Evolutionary conservation across 2,888 invertebrate species (phyloP), one percentile per base, ranked within the genome.

Genomic region (Cantharis nigra): DNA sequence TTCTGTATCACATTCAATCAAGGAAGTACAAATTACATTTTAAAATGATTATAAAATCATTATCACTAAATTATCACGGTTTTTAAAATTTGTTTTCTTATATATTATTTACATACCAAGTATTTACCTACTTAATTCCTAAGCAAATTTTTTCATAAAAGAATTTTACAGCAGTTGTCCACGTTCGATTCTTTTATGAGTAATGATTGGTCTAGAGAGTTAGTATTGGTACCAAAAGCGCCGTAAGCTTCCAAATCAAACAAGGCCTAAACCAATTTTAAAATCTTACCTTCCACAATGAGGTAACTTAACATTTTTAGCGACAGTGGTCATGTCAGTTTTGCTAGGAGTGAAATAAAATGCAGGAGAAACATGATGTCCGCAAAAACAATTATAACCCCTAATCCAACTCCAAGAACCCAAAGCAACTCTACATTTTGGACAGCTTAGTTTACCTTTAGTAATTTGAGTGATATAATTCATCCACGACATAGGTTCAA

Each of bases 401-500:
- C 94, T 94, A 77, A 95, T 91, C 98, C 97, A 97, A 87, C 95
- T 96, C 87, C 95, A 97, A 76, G 95, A 96, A 26, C 97, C 98
- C 78, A 97, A 90, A 89, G 97, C 97, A 78, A 92, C 92, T 77
- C 90, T 90, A 86, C 97, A 97, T 87, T 96, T 95, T 69, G 97
- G 96, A 88, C 97, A 95, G 88, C 93, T 91, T 79, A 98, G 91
- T 88, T 97, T 97, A 63, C 97, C 97, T 84, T 94, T 93, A n/a
- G 93, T 90, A 75, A 90, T 91, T 83, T 92, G 92, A 64, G 91
- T 89, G 69, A 94, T 92, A 83, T 93, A 91, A 70, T 91, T 90
- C 97, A 97, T 97, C 97, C 98, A 98, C 11, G 93, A 90, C 85
- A 97, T 91, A 0, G 98, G 98, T 89, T 97, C 97, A 79, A 97